These are phyloP conservation scores for Brachionus plicatilis DNA, from an alignment of 1,140 invertebrate genomes.

Conservation along the genomic window DNA sequence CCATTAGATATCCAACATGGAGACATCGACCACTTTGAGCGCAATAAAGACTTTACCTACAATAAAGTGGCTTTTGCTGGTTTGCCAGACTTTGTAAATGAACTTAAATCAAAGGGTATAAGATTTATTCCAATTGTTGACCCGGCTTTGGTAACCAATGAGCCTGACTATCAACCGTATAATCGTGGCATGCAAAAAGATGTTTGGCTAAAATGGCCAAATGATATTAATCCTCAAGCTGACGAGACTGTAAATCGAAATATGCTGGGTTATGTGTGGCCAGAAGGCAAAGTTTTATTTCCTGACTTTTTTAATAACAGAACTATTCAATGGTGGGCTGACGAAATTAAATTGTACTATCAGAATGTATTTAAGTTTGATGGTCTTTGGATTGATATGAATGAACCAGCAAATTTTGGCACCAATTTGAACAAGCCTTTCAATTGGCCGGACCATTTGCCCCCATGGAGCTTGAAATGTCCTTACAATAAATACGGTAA, in stretches of 20 bases:
- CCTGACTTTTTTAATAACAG: constrained; percentile 79
- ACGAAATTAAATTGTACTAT: constrained; percentile 64
- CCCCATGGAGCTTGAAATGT: constrained; percentile 71
- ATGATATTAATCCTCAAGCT: constrained; percentile 40
- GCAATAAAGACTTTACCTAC: constrained; percentile 54
- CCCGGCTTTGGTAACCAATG: constrained; percentile 48
- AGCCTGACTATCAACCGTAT: constrained; percentile 48
- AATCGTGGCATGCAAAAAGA: constrained; percentile 44
- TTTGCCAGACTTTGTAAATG: constrained; percentile 52
- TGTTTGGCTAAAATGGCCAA: constrained; percentile 49
- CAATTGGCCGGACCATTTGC: constrained; percentile 58
- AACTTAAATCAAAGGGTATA: constrained; percentile 50
- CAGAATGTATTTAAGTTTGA: constrained; percentile 65
- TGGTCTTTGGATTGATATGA: constrained; percentile 60
- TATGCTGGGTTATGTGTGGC: constrained; percentile 65
- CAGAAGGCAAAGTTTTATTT: constrained; percentile 65
- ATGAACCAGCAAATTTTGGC: constrained; percentile 53
- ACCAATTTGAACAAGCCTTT: constrained; percentile 52
- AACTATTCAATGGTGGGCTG: constrained; percentile 67
- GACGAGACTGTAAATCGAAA: constrained; percentile 41
- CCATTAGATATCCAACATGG: constrained; percentile 49
- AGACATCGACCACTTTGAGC: constrained; percentile 57
- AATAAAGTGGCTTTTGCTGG: constrained; percentile 49
- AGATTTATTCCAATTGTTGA: constrained; percentile 55
- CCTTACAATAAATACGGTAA: constrained; percentile 57